These are phyloP conservation scores for Hylaeus anthracinus DNA, from an alignment of 1,140 invertebrate species.

Conservation along the genomic window DNA sequence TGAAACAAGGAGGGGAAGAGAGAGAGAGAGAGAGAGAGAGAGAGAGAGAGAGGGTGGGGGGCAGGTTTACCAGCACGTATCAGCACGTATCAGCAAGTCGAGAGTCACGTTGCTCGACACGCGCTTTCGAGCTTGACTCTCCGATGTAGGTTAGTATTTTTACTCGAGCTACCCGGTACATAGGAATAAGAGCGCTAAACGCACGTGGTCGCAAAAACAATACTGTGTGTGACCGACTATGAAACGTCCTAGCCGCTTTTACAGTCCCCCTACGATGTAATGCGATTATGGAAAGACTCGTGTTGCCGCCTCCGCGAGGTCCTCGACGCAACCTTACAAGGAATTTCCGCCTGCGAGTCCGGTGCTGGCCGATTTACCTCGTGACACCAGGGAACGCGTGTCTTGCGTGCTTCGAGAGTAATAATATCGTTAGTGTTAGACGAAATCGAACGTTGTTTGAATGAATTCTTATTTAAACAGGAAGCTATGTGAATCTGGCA, in stretches of 20 bases:
- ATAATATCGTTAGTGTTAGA: no score
- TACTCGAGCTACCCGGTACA: slow-evolving; percentile 52
- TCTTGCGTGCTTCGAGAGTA: no score
- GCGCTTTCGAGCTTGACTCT: slow-evolving; percentile 61
- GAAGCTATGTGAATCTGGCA: no score
- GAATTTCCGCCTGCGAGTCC: neutral
- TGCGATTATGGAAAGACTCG: neutral
- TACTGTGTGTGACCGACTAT: neutral
- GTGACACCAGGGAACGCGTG: neutral
- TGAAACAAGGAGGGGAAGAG: neutral
- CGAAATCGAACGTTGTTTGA: no score
- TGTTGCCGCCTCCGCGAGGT: neutral
- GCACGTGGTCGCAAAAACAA: slow-evolving; percentile 26
- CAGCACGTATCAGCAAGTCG: slow-evolving; percentile 48
- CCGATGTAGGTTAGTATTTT: slow-evolving; percentile 76
- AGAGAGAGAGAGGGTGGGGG: neutral
- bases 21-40: no score
- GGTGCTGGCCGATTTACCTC: neutral
- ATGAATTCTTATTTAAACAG: no score
- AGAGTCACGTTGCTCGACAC: slow-evolving; percentile 79
- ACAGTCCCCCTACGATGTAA: neutral
- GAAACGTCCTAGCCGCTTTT: slow-evolving; percentile 7
- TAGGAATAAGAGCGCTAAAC: slow-evolving; percentile 5
- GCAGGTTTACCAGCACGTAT: neutral
- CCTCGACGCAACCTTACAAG: slow-evolving; percentile 6